Evolutionary conservation across 53 echinoderm and acorn worm genomes (phyloP).

Genomic region (Holothuria leucospilota): DNA sequence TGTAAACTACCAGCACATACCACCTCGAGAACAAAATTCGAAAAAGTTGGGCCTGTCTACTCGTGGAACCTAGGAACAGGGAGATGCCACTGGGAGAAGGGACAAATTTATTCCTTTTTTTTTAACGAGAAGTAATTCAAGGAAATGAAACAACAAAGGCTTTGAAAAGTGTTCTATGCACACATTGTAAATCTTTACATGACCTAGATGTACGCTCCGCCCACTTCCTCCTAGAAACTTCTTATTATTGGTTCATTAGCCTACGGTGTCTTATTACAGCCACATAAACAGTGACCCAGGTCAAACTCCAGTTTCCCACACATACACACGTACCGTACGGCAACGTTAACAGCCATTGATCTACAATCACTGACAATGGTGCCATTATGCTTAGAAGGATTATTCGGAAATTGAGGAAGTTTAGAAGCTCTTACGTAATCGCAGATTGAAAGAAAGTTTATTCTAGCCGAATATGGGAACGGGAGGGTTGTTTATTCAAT

Average conservation of each 20-base stretch:
- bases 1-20: too few relatives aligned
- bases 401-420: slow-evolving; percentile 42
- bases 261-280: slow-evolving; percentile 45
- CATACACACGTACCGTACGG: slow-evolving; percentile 2
- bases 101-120: too few relatives aligned
- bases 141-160: too few relatives aligned
- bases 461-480: neutral
- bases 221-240: slow-evolving; percentile 29
- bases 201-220: slow-evolving; percentile 2
- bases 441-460: slow-evolving; percentile 16
- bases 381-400: slow-evolving; percentile 27
- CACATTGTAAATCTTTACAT: too few relatives aligned
- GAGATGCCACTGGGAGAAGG: too few relatives aligned
- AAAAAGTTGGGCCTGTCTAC: too few relatives aligned
- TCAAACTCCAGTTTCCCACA: slow-evolving; percentile 14
- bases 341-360: neutral
- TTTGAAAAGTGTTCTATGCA: too few relatives aligned
- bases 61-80: too few relatives aligned
- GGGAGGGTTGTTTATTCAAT: slow-evolving; percentile 37
- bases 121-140: too few relatives aligned
- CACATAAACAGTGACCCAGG: slow-evolving; percentile 50
- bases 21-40: too few relatives aligned
- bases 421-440: slow-evolving; percentile 33
- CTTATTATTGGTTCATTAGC: slow-evolving; percentile 30
- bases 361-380: slow-evolving; percentile 22